A percentile compares a stretch with the other conserved stretches of the same genome.
phyloP scores from a whole-genome alignment of 2,888 invertebrate genomes.

The Dusona sp. region DNA sequence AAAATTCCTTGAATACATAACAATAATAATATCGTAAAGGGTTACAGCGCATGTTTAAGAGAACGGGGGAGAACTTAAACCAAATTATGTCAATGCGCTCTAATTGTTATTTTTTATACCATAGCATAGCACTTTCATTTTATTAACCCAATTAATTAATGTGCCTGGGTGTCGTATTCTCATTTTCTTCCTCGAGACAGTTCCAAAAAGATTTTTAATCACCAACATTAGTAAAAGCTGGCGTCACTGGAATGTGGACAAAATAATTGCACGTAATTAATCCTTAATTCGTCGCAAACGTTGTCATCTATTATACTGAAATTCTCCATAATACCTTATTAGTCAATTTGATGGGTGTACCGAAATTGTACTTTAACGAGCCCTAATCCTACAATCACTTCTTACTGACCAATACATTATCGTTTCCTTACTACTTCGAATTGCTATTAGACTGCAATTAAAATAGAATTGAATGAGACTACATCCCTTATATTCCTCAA shows the following conservation, averaged over 20 bases:
- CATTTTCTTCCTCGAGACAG: neutral
- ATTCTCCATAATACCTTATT: no score
- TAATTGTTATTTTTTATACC: constrained; percentile 26
- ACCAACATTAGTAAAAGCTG: neutral
- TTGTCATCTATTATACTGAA: no score
- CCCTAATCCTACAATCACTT: neutral
- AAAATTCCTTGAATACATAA: constrained; percentile 55
- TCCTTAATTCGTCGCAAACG: no score
- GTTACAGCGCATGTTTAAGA: constrained; percentile 22
- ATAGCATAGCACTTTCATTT: neutral
- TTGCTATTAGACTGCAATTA: neutral
- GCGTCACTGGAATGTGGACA: neutral
- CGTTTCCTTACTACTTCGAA: neutral
- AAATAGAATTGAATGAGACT: neutral
- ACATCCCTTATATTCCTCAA: neutral
- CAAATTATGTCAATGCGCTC: constrained; percentile 59
- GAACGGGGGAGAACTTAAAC: constrained; percentile 22
- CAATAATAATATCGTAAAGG: constrained; percentile 59
- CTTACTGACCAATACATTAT: neutral
- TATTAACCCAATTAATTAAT: constrained; percentile 3
- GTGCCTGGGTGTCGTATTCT: neutral
- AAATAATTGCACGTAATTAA: no score
- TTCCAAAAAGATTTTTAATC: neutral
- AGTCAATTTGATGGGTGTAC: no score
- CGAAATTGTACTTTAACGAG: neutral